A percentile compares a stretch with the other conserved stretches of the same genome.
Conservation (phyloP, 1,140 invertebrate genomes). For the Hyles vespertilio region DNA sequence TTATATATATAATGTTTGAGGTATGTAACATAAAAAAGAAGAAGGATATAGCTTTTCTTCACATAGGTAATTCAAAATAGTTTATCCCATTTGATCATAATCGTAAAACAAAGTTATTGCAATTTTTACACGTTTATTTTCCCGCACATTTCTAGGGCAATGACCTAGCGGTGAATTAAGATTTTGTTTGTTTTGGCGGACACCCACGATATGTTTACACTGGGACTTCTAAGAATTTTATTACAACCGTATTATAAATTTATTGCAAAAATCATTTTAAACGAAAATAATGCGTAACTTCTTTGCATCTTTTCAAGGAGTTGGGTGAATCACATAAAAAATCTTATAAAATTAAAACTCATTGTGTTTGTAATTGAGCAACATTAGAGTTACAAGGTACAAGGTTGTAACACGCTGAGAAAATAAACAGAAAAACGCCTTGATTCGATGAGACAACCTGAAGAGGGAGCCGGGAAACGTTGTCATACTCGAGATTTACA, state of each 20-base stretch:
- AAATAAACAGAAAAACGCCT: conserved; percentile 41
- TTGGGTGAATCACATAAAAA: too few relatives aligned
- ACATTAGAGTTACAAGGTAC: too few relatives aligned
- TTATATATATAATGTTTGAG: too few relatives aligned
- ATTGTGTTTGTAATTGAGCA: too few relatives aligned
- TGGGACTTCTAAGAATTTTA: conserved; percentile 10
- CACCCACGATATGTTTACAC: conserved; percentile 13
- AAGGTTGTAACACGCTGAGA: conserved; percentile 10
- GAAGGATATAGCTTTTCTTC: background rate
- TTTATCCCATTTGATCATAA: conserved; percentile 12
- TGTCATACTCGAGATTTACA: conserved; percentile 59
- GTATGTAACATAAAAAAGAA: too few relatives aligned
- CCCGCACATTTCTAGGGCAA: conserved; percentile 16
- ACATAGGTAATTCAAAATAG: conserved; percentile 1
- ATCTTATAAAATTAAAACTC: too few relatives aligned
- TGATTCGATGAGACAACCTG: conserved; percentile 36
- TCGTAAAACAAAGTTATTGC: conserved; percentile 23
- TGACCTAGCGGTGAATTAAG: conserved; percentile 18
- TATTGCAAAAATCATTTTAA: too few relatives aligned
- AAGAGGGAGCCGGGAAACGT: conserved; percentile 38
- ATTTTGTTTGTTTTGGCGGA: conserved; percentile 25
- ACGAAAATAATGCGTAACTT: too few relatives aligned
- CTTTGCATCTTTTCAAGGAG: too few relatives aligned
- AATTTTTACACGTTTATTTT: conserved; percentile 24
- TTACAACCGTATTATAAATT: background rate